A percentile compares a stretch with the other conserved stretches of the same genome.
These are phyloP conservation scores for Venusia cambrica DNA, from an alignment of 2,888 invertebrate species.

Conservation along the genomic window DNA sequence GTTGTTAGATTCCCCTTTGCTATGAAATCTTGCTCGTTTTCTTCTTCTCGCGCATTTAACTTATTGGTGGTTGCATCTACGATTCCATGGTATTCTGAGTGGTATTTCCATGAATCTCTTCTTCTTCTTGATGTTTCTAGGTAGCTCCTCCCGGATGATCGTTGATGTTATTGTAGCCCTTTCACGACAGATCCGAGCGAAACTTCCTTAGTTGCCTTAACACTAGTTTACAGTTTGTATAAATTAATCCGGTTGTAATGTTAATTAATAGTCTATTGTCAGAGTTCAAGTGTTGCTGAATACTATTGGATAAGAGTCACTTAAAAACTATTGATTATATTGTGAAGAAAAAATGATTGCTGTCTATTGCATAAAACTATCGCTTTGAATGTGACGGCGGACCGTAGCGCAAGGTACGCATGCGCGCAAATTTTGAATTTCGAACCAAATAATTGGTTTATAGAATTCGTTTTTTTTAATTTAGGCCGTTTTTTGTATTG, in stretches of 20 bases:
- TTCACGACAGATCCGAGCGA: slow-evolving; percentile 67
- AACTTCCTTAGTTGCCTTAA: slow-evolving; percentile 76
- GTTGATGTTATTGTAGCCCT: slow-evolving; percentile 69
- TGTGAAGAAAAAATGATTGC: slow-evolving; percentile 62
- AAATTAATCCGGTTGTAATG: slow-evolving; percentile 71
- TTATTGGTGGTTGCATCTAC: slow-evolving; percentile 61
- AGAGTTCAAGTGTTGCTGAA: slow-evolving; percentile 80
- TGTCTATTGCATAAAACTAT: slow-evolving; percentile 78
- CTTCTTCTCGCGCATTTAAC: slow-evolving; percentile 74
- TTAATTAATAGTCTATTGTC: slow-evolving; percentile 52
- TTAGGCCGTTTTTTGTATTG: slow-evolving; percentile 50
- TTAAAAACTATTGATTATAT: slow-evolving; percentile 76
- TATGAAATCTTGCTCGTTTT: slow-evolving; percentile 73
- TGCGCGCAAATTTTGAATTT: slow-evolving; percentile 70
- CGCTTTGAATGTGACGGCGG: slow-evolving; percentile 77
- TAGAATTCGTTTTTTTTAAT: slow-evolving; percentile 58
- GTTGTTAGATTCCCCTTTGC: slow-evolving; percentile 66
- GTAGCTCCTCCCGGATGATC: slow-evolving; percentile 74
- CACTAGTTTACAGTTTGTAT: slow-evolving; percentile 70
- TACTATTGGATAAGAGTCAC: slow-evolving; percentile 72
- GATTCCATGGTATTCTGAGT: slow-evolving; percentile 58
- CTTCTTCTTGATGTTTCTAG: slow-evolving; percentile 49
- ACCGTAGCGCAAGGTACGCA: slow-evolving; percentile 65
- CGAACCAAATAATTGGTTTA: slow-evolving; percentile 66
- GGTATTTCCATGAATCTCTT: slow-evolving; percentile 58